phyloP scores from a whole-genome alignment of 2,888 invertebrate genomes.

The Ornithoptera alexandrae region DNA sequence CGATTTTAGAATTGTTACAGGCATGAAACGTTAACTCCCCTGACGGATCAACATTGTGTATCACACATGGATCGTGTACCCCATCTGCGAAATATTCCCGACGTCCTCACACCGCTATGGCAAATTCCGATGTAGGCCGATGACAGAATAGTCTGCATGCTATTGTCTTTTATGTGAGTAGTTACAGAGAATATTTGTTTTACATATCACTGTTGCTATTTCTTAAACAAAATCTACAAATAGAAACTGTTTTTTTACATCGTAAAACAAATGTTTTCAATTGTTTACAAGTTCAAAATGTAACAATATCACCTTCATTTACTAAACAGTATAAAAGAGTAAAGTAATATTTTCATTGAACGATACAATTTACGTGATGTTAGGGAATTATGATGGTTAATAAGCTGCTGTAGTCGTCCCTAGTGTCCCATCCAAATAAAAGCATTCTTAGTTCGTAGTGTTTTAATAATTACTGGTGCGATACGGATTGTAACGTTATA shows the following conservation, averaged over 20 bases:
- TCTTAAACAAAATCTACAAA: neutral
- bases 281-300: no score
- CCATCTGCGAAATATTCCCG: conserved; percentile 14
- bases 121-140: neutral
- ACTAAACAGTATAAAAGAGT: no score
- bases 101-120: neutral
- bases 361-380: no score
- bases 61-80: neutral
- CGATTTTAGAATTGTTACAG: neutral
- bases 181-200: neutral
- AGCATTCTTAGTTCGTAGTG: no score
- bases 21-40: neutral
- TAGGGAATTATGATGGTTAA: no score
- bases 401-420: no score
- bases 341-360: no score
- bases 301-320: no score
- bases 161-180: neutral
- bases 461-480: no score
- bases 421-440: no score
- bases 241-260: neutral
- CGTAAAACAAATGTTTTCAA: neutral
- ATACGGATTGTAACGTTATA: no score
- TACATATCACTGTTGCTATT: neutral
- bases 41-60: neutral
- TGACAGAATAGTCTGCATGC: neutral